Conservation (phyloP, 2,888 invertebrate genomes). For the Drosophila mimetica region DNA sequence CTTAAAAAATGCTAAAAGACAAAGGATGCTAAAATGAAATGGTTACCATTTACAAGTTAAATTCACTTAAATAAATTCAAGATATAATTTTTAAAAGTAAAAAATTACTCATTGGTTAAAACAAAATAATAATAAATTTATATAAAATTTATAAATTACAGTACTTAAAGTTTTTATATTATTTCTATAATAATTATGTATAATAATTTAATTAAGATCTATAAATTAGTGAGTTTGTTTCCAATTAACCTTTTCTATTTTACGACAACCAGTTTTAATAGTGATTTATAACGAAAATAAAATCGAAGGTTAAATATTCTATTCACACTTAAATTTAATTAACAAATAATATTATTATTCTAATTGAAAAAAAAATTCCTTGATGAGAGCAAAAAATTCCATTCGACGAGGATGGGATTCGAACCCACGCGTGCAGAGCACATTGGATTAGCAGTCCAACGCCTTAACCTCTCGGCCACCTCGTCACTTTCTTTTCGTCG, state of each 20-base stretch:
- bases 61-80: background rate
- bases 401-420: constrained; percentile 91
- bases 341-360: no score
- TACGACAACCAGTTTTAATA: background rate
- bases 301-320: constrained; percentile 1
- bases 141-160: background rate
- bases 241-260: background rate
- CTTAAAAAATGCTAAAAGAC: background rate
- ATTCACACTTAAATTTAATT: background rate
- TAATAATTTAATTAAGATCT: background rate
- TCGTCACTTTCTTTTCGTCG: constrained; percentile 85
- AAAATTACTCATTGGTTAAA: background rate
- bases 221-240: background rate
- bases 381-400: background rate
- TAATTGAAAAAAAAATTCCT: background rate
- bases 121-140: background rate
- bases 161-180: no score
- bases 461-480: constrained; percentile 94
- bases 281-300: background rate
- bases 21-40: constrained; percentile 13
- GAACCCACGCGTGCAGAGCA: constrained; percentile 94
- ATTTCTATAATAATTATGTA: no score
- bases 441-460: constrained; percentile 94
- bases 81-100: no score
- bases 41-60: background rate